Evolutionary conservation across 1,140 invertebrate species (phyloP).

Genomic region (Oryctes rhinoceros): DNA sequence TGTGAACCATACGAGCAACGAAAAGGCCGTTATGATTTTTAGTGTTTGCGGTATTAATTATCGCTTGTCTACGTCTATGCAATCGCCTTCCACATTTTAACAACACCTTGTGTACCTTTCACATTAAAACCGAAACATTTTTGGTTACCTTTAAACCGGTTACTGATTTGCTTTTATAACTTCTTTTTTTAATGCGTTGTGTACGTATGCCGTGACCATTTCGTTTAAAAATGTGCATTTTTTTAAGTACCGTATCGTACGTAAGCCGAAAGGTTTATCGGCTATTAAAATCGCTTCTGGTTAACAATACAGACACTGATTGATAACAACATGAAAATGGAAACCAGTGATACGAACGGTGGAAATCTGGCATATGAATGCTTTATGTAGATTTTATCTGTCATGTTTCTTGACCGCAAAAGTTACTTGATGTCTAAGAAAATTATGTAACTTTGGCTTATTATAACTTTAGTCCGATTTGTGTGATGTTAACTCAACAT

Average conservation of each 20-base stretch:
- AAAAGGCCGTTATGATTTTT: conserved; percentile 39
- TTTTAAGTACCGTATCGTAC: not conserved
- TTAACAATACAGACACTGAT: too few species aligned
- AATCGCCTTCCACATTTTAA: conserved; percentile 41
- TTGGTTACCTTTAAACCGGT: conserved; percentile 41
- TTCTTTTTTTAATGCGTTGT: conserved; percentile 6
- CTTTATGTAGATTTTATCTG: too few species aligned
- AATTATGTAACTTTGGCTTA: too few species aligned
- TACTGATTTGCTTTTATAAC: conserved; percentile 35
- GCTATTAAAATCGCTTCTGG: not conserved
- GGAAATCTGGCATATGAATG: too few species aligned
- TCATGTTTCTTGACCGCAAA: too few species aligned
- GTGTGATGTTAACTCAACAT: too few species aligned
- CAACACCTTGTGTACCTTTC: conserved; percentile 38
- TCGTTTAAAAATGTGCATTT: conserved; percentile 15
- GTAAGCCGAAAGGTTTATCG: not conserved
- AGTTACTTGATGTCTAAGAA: too few species aligned
- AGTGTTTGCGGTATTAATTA: conserved; percentile 38
- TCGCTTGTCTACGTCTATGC: conserved; percentile 39
- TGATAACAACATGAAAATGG: too few species aligned
- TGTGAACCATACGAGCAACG: conserved; percentile 24
- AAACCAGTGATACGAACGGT: too few species aligned
- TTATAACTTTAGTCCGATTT: too few species aligned
- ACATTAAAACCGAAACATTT: conserved; percentile 41
- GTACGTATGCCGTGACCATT: conserved; percentile 1